Base-by-base conservation (phyloP, 2,888 invertebrate genomes). In the Urechis unicinctus region DNA sequence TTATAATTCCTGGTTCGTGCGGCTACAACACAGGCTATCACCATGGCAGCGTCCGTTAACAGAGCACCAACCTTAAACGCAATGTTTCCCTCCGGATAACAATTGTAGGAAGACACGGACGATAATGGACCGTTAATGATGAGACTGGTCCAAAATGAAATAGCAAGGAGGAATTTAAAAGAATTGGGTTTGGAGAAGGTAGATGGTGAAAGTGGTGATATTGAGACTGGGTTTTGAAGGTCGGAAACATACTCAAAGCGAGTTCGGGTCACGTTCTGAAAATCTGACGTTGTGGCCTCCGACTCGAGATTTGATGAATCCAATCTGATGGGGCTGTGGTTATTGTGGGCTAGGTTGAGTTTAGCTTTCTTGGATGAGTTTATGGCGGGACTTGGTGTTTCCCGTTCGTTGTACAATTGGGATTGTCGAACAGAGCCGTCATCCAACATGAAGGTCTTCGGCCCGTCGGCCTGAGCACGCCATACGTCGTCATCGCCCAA, bases 101-200 rank as follows among this genome's bases (percentile, higher is more conserved):
- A 61, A 30, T 55, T 52, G 42, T 58, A 51, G 21, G 61, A 54
- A 26, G 56, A 54, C 9, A 52, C 49, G 3, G 60, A 52, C 0
- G 61, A 58, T 24, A 60, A 43, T 2, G 61, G 61, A 2, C 61
- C 61, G 4, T 28, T 28, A 3, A 59, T 24, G 21, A 61, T 41
- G 28, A 25, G n/a, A 6, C 47, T 58, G 17, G 53, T 51, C 61
- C 61, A 61, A 13, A 60, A 45, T 13, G 54, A 52, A 26, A 61
- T 58, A 2, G 51, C 21, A 49, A 61, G 49, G n/a, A 61, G 52
- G 22, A 61, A 48, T 22, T 25, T 36, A 31, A 59, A 59, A 6
- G 54, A 44, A 3, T 50, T 49, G 2, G 58, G 55, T n/a, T 22
- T 36, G 21, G 22, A 22, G 3, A 6, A 36, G 13, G 28, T n/a